Base-by-base conservation (phyloP, 2,797 vertebrate genomes). In the Atherinosoma microstoma region DNA sequence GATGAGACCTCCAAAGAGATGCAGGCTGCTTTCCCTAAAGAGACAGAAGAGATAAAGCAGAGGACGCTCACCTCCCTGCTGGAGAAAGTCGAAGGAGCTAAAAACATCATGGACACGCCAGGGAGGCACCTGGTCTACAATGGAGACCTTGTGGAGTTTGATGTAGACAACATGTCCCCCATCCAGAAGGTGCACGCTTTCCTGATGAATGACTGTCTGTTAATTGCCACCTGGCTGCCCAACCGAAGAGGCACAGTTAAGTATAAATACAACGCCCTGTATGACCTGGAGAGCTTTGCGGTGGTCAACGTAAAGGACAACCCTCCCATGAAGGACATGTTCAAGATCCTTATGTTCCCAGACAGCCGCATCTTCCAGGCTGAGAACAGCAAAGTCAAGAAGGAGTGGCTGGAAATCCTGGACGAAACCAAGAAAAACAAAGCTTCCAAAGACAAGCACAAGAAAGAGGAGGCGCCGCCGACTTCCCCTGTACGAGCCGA, bases 321-420 rank as follows among this genome's bases (percentile, higher is more conserved):
- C 88, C 96, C 97, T 0, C 98, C 98, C 22, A 99, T 98, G 97
- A 99, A 99, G 87, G 98, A 99, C 93, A 99, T 99, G 98, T 99
- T 99, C 92, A 99, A 99, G 91, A 95, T 99, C 86, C 96, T 99
- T 1, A 99, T 98, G 97, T 98, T 96, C 91, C 98, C 98, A 0
- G 97, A 99, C 83, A 98, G 97, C 65, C 96, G 97, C 73, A 98
- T 99, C 83, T 99, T 99, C 82, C 97, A 99, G 88, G 97, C 98
- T 0, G 98, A 99, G 86, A 99, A 99, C 38, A 97, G 97, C 87
- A 99, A 99, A 70, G 95, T 99, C 75, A 99, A 99, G 86, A 98
- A 98, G 54, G 98, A 99, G 90, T 99, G 98, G 98, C 92, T 99
- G 88, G 98, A 99, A 88, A 96, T 98, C 80, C 91, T 99, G 87